Evolutionary conservation across 64 coral and sea anemone species (phyloP).

Genomic region (Astreopora myriophthalma): DNA sequence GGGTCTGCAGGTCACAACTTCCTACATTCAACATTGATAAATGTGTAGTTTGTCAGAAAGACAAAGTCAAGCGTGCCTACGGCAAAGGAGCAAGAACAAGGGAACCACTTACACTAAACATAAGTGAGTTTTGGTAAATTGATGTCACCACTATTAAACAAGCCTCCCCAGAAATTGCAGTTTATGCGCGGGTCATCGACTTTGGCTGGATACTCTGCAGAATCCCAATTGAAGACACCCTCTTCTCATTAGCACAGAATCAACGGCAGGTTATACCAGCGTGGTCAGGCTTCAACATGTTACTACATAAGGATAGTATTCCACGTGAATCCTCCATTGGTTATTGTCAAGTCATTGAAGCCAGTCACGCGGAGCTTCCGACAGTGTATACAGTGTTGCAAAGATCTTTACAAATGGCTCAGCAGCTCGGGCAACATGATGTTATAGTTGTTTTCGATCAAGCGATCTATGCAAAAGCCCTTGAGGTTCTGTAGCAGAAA

Average conservation of each 20-base stretch:
- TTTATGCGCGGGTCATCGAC: too few species aligned
- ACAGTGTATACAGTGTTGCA: slow-evolving; percentile 71
- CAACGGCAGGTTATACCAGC: slow-evolving; percentile 58
- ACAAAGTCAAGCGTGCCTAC: too few species aligned
- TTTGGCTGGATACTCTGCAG: too few species aligned
- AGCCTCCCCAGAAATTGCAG: too few species aligned
- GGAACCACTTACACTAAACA: too few species aligned
- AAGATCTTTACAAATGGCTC: slow-evolving; percentile 59
- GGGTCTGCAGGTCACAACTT: too few species aligned
- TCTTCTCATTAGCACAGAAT: background rate
- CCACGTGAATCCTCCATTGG: slow-evolving; percentile 53
- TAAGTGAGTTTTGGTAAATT: too few species aligned
- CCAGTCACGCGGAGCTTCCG: slow-evolving; percentile 70
- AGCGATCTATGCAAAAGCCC: slow-evolving; percentile 52
- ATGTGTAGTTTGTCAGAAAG: too few species aligned
- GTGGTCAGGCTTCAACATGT: slow-evolving; percentile 62
- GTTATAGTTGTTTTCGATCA: slow-evolving; percentile 36
- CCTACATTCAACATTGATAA: too few species aligned
- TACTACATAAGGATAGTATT: background rate
- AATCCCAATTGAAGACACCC: background rate
- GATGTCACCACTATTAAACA: too few species aligned
- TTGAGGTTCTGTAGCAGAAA: slow-evolving; percentile 39
- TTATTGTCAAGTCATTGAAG: slow-evolving; percentile 75
- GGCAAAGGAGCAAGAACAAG: too few species aligned
- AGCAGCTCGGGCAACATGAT: too few species aligned